phyloP scores from a whole-genome alignment of 2,113 vertebrate species.

The Ivindomyrus marchei region DNA sequence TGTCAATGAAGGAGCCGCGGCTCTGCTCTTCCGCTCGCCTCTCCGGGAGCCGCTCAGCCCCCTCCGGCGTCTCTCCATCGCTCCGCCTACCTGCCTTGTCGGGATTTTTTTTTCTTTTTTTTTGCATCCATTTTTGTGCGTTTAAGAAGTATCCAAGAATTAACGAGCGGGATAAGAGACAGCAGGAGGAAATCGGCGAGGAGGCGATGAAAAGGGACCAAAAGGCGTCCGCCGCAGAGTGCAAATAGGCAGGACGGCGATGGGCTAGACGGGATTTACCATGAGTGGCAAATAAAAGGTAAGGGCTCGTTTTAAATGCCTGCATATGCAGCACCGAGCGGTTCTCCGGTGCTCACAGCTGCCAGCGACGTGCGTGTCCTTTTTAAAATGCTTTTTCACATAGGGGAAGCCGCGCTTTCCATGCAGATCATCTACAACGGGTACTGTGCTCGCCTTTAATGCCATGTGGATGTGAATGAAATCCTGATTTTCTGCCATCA shows the following conservation, averaged over 20 bases:
- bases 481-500: neutral
- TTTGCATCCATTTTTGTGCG: constrained; percentile 44
- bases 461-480: constrained; percentile 2
- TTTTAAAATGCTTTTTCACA: neutral
- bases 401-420: neutral
- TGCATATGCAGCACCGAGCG: constrained; percentile 26
- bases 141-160: constrained; percentile 35
- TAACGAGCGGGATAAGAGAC: constrained; percentile 1
- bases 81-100: constrained; percentile 44
- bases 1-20: constrained; percentile 22
- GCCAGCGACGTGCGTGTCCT: neutral
- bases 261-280: constrained; percentile 44
- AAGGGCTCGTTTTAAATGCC: constrained; percentile 18
- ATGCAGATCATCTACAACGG: neutral
- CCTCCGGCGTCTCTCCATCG: constrained; percentile 41
- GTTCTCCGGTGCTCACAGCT: constrained; percentile 15
- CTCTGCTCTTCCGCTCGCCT: constrained; percentile 10
- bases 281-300: constrained; percentile 47
- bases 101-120: constrained; percentile 41
- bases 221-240: neutral
- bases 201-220: constrained; percentile 9
- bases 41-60: constrained; percentile 38
- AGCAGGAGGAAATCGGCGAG: constrained; percentile 7
- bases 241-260: constrained; percentile 29
- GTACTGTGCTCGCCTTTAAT: neutral